Conservation (phyloP, 1,140 invertebrate genomes). For the Cydia strobilella region DNA sequence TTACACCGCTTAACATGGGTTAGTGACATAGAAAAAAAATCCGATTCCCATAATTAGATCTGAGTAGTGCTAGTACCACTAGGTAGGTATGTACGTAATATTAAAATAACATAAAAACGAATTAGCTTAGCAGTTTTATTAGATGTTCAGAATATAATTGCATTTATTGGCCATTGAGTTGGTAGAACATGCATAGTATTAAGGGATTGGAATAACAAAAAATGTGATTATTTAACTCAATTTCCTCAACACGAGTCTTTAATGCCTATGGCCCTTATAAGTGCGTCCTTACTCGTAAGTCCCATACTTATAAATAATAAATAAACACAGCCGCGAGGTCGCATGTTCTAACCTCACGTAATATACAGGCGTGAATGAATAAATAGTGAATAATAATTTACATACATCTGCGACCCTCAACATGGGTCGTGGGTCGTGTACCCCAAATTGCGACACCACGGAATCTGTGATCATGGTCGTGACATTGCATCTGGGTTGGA, state of each 20-base stretch:
- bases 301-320: conserved; percentile 15
- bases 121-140: too few species aligned
- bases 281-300: conserved; percentile 22
- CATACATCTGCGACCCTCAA: conserved; percentile 50
- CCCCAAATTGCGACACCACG: conserved; percentile 34
- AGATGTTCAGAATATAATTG: too few species aligned
- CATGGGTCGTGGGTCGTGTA: conserved; percentile 58
- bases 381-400: conserved; percentile 33
- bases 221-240: background rate
- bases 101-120: too few species aligned
- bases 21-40: too few species aligned
- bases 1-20: too few species aligned
- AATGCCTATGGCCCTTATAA: background rate
- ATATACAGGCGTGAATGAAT: conserved; percentile 21
- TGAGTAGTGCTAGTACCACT: too few species aligned
- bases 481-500: conserved; percentile 57
- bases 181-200: too few species aligned
- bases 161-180: too few species aligned
- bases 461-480: conserved; percentile 55
- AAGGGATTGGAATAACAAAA: background rate
- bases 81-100: too few species aligned
- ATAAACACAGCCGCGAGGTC: conserved; percentile 19
- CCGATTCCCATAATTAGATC: too few species aligned
- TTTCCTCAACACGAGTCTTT: background rate
- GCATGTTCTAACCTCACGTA: conserved; percentile 33